phyloP scores from a whole-genome alignment of 2,888 invertebrate species.

The Cyaniris semiargus region DNA sequence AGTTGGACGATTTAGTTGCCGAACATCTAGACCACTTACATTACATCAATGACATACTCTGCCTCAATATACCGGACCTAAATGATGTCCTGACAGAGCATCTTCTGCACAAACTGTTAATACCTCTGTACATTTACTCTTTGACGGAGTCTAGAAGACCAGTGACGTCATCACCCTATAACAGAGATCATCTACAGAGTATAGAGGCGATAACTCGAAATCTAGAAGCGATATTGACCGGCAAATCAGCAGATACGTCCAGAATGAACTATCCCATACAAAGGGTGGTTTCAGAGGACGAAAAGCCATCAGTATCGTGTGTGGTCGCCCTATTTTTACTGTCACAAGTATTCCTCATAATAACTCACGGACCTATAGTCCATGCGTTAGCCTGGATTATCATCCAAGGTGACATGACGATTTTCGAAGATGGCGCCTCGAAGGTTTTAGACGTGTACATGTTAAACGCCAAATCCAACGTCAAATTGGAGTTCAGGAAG shows the following conservation, averaged over 20 bases:
- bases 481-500: constrained; percentile 83
- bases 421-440: constrained; percentile 85
- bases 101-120: constrained; percentile 93
- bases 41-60: constrained; percentile 97
- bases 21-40: constrained; percentile 98
- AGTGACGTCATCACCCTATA: constrained; percentile 62
- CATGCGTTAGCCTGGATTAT: constrained; percentile 94
- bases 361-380: constrained; percentile 94
- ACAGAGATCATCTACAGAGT: constrained; percentile 70
- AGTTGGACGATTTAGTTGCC: constrained; percentile 95
- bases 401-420: constrained; percentile 88
- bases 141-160: constrained; percentile 78
- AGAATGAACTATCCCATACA: constrained; percentile 62
- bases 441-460: constrained; percentile 84
- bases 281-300: constrained; percentile 75
- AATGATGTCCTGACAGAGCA: constrained; percentile 97
- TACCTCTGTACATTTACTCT: constrained; percentile 96
- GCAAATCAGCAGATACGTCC: constrained; percentile 77
- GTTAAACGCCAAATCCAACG: constrained; percentile 77
- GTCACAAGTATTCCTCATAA: constrained; percentile 96
- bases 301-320: constrained; percentile 90
- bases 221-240: constrained; percentile 82
- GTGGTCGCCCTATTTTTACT: constrained; percentile 94
- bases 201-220: constrained; percentile 83
- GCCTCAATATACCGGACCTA: constrained; percentile 93